Base-by-base conservation (phyloP, 2,797 vertebrate species). In the Chrosomus eos region DNA sequence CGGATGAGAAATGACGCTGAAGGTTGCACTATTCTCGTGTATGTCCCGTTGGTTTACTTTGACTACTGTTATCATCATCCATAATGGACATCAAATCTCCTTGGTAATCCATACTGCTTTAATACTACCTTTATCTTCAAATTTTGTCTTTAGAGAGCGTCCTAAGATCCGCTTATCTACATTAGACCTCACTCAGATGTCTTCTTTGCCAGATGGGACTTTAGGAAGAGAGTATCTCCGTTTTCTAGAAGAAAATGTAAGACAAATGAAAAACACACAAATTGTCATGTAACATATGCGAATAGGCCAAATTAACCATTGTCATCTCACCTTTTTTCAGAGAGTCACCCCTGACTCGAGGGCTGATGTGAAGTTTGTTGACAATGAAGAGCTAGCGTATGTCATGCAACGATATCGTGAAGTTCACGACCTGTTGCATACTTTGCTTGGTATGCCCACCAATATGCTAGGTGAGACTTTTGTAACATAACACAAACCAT, bases 341-440 rank as follows among this genome's bases (percentile, higher is more conserved):
- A 93, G 90, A 2, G 98, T 99, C 90, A 98, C 97, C 18, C 98
- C 98, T 0, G 98, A 99, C 90, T 96, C 97, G 0, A 95, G 98
- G 78, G 96, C 96, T 36, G 95, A 96, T 0, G 95, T 98, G 75
- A 97, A 95, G 86, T 99, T 99, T 51, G 96, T 99, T 33, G 98
- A 99, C 3, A 88, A 97, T 0, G 97, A 98, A 87, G 98, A 99
- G 83, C 91, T 99, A 4, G 98, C 98, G 0, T 99, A 98, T 0
- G 96, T 99, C 70, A 97, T 99, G 93, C 97, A 97, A 93, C 92
- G 98, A 77, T 99, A 99, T 92, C 94, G 98, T 38, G 98, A 99
- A 73, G 96, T 99, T 5, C 98, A 99, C 0, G 98, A 99, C 88
- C 88, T 99, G 87, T 89, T 99, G 88, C 98, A 99, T 91, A 99